Base-by-base conservation (phyloP, 2,113 vertebrate genomes). In the Cathartes aura region DNA sequence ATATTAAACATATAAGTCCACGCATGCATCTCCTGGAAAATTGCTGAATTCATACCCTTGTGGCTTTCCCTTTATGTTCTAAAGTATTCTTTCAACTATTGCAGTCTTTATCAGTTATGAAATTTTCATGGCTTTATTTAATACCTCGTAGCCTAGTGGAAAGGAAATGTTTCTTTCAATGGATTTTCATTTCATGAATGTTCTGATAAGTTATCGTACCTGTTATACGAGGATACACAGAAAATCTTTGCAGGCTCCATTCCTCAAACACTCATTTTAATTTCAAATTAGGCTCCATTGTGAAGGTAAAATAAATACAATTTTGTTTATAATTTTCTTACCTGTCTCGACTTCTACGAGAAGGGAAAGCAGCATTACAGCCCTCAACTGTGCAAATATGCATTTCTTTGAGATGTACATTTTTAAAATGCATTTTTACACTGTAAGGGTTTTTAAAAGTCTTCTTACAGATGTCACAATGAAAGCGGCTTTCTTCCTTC, bases 341-440 rank as follows among this genome's bases (percentile, higher is more conserved):
- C 99, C 99, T 99, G 99, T 99, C 99, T 98, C 99, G 98, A 98
- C 99, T 99, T 98, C 99, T 98, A 90, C 99, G 99, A 66, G 99
- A 99, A 12, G 99, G 99, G 96, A 99, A 99, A 48, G 99, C 98
- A 73, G 99, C 99, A 6, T 98, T 98, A 84, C 99, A 99, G 90
- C 99, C 99, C 47, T 99, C 99, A 93, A 99, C 98, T 3, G 99
- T 99, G 98, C 99, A 99, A 95, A 98, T 93, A 97, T 99, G 99
- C 95, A 98, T 98, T 96, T 99, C 99, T 97, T 99, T 99, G 82
- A 99, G 97, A 94, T 99, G 99, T 70, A 99, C 98, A 38, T 99
- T 99, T 97, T 99, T 99, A 97, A 99, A 99, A 98, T 99, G 99
- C 98, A 99, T 98, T 98, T 99, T 99, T 82, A 99, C 98, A 36